A percentile compares a stretch with the other conserved stretches of the same genome.
Conservation (phyloP, 2,888 invertebrate genomes). For the Patella ulyssiponensis region DNA sequence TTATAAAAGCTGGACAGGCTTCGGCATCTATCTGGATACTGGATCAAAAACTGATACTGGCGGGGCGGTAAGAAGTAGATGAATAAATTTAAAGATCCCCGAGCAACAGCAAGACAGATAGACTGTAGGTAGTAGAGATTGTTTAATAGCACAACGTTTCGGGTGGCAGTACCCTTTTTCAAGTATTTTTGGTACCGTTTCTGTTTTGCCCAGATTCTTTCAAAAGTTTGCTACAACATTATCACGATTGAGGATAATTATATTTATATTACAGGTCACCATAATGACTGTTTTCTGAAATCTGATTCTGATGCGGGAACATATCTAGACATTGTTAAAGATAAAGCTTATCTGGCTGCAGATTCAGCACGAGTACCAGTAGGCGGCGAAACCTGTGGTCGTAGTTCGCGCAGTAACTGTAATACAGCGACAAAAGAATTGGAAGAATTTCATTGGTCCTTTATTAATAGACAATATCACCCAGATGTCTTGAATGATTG, state of each 20-base stretch:
- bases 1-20: no score
- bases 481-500: constrained; percentile 21
- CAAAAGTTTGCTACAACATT: neutral
- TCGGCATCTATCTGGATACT: no score
- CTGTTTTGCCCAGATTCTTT: neutral
- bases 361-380: constrained; percentile 14
- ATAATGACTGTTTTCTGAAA: constrained; percentile 33
- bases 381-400: constrained; percentile 31
- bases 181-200: neutral
- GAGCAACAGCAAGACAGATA: no score
- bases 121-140: no score
- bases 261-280: constrained; percentile 22
- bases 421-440: constrained; percentile 26
- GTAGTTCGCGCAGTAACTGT: constrained; percentile 22
- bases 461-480: constrained; percentile 20
- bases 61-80: no score
- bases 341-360: constrained; percentile 13
- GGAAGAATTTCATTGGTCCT: constrained; percentile 31
- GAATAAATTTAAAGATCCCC: no score
- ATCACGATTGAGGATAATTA: neutral
- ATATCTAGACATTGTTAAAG: constrained; percentile 17
- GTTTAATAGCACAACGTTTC: no score
- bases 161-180: no score
- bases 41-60: no score
- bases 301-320: constrained; percentile 29